Evolutionary conservation across 2,888 invertebrate genomes (phyloP), one percentile per base, ranked within the genome.

Genomic region (Polylopha cassiicola): DNA sequence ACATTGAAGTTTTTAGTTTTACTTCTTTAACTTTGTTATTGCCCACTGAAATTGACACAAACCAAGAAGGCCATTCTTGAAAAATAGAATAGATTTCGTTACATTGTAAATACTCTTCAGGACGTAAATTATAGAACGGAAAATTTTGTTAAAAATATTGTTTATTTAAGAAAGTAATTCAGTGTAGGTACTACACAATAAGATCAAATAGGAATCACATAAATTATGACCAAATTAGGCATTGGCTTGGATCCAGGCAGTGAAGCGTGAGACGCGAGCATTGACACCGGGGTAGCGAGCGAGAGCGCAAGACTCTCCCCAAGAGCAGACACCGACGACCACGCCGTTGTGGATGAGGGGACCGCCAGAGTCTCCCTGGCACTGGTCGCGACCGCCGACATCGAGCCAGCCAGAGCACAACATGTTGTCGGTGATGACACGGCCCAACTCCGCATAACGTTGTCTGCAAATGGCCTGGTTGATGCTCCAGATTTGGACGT

Each of bases 291-390:
- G 73, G 34, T 47, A 69, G 1, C 43, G 39, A 1, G 62, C 22
- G 1, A 37, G 33, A 5, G 53, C 68, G 18, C 73, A 72, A 1
- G 45, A 39, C 1, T 50, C 5, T 1, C 71, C 62, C 55, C 58
- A 71, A 2, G 73, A 72, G 39, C 55, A 52, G 10, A 71, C 39
- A 3, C 72, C 72, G 3, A 70, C 59, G 7, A 69, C 39, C 4
- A 64, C 51, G 9, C 49, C 39, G 32, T 64, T 62, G 46, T 67
- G 65, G 34, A 61, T 38, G 8, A 71, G 55, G 2, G 73, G 71
- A 14, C 68, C 63, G 3, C 74, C 74, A n/a, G 66, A 64, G 46
- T 74, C 74, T 1, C 46, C 46, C 28, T 46, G 28, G 39, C 33
- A 11, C 58, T 54, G 2, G 47, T 26, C 16, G 3, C 27, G 17